phyloP scores from a whole-genome alignment of 2,888 invertebrate genomes.

The Thera obeliscata region DNA sequence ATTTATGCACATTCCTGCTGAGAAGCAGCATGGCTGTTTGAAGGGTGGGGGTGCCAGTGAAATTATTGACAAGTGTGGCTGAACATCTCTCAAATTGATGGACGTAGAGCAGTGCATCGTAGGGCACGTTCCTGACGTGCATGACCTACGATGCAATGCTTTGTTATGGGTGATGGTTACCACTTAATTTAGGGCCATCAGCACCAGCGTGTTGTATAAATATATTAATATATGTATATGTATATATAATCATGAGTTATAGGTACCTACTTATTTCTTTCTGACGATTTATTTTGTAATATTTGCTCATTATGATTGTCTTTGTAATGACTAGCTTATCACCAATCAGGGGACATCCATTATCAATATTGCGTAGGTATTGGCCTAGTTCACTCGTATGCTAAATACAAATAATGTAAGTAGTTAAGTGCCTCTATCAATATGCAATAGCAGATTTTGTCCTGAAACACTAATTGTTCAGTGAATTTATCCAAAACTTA shows the following conservation, averaged over 20 bases:
- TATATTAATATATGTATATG: no score
- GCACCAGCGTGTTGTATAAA: no score
- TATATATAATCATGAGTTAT: neutral
- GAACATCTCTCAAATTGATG: no score
- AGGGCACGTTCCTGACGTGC: no score
- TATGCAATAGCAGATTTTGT: conserved; percentile 1
- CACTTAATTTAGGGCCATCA: no score
- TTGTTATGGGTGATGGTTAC: no score
- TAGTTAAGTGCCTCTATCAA: neutral
- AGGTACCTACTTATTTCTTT: neutral
- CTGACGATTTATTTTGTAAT: neutral
- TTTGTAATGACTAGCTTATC: conserved; percentile 24
- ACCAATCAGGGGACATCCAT: conserved; percentile 21
- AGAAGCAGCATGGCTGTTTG: no score
- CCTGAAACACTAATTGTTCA: neutral
- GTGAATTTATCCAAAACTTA: conserved; percentile 1
- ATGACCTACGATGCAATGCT: no score
- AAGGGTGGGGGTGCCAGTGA: no score
- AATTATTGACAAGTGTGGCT: no score
- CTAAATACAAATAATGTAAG: neutral
- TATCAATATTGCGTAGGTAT: conserved; percentile 37
- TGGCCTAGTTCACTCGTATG: conserved; percentile 33
- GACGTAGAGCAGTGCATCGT: no score
- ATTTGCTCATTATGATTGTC: conserved; percentile 13
- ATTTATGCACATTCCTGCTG: no score